A percentile compares a stretch with the other conserved stretches of the same genome.
Conservation (phyloP, 2,113 vertebrate species). For the Syngnathoides biaculeatus region DNA sequence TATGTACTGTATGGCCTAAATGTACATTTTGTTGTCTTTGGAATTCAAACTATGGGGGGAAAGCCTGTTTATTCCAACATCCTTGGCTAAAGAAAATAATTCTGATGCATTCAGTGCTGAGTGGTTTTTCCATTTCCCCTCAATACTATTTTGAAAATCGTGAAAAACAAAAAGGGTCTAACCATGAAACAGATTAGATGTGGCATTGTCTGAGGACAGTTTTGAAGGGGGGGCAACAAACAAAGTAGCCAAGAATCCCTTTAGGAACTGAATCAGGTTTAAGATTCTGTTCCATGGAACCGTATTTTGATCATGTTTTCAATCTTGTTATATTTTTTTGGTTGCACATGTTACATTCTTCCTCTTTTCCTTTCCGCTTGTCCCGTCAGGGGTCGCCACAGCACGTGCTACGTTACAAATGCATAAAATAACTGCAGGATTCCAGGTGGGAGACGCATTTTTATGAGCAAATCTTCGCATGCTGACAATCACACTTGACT, state of each 20-base stretch:
- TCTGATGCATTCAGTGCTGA: not conserved
- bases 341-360: not conserved
- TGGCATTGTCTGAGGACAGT: not conserved
- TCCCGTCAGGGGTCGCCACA: too few relatives aligned
- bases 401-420: not conserved
- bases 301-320: not conserved
- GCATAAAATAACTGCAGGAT: not conserved
- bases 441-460: not conserved
- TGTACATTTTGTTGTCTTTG: too few relatives aligned
- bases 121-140: not conserved
- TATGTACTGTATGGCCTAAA: too few relatives aligned
- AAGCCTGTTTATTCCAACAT: too few relatives aligned
- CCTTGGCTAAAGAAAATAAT: not conserved
- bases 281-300: not conserved
- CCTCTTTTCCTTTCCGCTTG: too few relatives aligned
- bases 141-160: not conserved
- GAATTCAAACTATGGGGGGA: too few relatives aligned
- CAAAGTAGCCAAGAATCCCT: not conserved
- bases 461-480: not conserved
- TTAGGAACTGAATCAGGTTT: not conserved
- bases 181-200: not conserved
- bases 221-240: not conserved
- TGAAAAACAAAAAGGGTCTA: not conserved
- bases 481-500: constrained; percentile 33
- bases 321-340: not conserved